phyloP scores from a whole-genome alignment of 1,140 invertebrate species.

The Cotesia vestalis region DNA sequence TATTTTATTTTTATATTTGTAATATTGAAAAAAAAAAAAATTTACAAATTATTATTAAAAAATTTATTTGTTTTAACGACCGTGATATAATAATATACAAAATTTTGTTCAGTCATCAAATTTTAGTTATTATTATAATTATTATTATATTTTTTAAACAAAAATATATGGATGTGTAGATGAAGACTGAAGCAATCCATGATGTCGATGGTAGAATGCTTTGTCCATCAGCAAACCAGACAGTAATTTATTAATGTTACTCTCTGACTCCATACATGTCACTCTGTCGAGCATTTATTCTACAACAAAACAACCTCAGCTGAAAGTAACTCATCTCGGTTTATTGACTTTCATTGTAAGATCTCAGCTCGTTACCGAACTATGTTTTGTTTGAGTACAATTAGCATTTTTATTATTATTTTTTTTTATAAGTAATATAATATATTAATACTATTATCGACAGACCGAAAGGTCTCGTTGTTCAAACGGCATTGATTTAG shows the following conservation, averaged over 20 bases:
- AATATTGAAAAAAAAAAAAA: too few species aligned
- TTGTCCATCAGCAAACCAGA: conserved; percentile 51
- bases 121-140: too few species aligned
- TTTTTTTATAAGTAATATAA: conserved; percentile 26
- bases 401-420: conserved; percentile 2
- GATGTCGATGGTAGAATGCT: conserved; percentile 6
- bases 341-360: conserved; percentile 62
- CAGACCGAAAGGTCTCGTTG: too few species aligned
- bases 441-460: too few species aligned
- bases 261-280: conserved; percentile 34
- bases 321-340: conserved; percentile 55
- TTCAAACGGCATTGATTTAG: too few species aligned
- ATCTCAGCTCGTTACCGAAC: conserved; percentile 39
- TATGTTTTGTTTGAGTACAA: conserved; percentile 39
- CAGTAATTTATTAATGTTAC: conserved; percentile 63
- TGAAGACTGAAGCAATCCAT: conserved; percentile 6
- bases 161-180: background rate
- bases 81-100: too few species aligned
- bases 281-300: background rate
- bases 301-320: conserved; percentile 45
- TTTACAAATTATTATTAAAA: too few species aligned
- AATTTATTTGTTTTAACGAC: too few species aligned
- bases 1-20: too few species aligned
- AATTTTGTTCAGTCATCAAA: too few species aligned
- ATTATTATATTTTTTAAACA: too few species aligned